Base-by-base conservation (phyloP, 1,140 invertebrate genomes). In the Philotrypesis tridentata region DNA sequence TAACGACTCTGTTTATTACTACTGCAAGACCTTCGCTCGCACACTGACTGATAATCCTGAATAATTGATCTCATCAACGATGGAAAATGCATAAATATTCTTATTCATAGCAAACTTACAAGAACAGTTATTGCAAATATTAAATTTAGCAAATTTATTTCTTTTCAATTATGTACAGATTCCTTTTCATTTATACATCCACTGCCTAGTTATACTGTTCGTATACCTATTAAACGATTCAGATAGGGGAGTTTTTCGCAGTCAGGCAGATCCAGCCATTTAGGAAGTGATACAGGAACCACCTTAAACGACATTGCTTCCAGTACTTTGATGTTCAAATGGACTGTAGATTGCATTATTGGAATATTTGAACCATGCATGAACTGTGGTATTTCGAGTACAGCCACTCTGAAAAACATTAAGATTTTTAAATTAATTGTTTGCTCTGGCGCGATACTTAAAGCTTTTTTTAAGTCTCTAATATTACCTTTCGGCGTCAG, bases 391-490 rank as follows among this genome's bases (percentile, higher is more conserved):
- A 79, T 5, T 9, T 37, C 27, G 29, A 79, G 21, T 33, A 80
- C 12, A 48, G 65, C 80, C 1, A 75, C 11, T 68, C 82, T 83
- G 40, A 31, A 78, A 81, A 25, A 65, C 0, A 23, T 67, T 43
- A 9, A 65, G n/a, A 55, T 55, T 65, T 65, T 27, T 25, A n/a
- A n/a, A n/a, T n/a, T 29, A 11, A 65, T 80, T 5, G 55, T 68
- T 55, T 21, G 48, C 14, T n/a, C 6, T 55, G 17, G 5, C 21
- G 21, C 2, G 21, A 55, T n/a, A 55, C 17, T 2, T 91, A 80
- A 92, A 6, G 23, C 23, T 72, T 27, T 40, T 21, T 2, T 74
- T 8, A 23, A 71, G 27, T 71, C 11, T 17, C 12, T 61, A 61
- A 37, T 37, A 23, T 63, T 63, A 83, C 82, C 31, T 74, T 37